Base-by-base conservation (phyloP, 2,113 vertebrate genomes). In the Otus sunia region DNA sequence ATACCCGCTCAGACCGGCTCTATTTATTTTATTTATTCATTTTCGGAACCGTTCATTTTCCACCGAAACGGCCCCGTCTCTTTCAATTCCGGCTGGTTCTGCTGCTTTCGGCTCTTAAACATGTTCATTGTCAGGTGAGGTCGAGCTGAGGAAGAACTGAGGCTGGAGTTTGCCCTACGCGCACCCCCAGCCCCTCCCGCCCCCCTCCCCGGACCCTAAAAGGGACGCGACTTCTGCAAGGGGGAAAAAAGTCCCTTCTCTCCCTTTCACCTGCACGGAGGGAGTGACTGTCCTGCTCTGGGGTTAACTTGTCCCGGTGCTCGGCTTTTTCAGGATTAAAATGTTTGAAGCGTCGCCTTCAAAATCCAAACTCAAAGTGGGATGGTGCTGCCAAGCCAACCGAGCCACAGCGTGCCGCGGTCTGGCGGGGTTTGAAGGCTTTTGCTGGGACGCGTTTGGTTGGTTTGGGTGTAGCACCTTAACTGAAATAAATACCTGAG, bases 281-380 rank as follows among this genome's bases (percentile, higher is more conserved):
- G 1, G 39, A 21, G 19, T 12, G 41, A 16, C 23, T 12, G 32
- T 23, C 47, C 39, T 68, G 17, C 56, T 9, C n/a, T 6, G 39
- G 12, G 8, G 2, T 26, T 15, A n/a, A 30, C 13, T 34, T 22
- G 36, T 72, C 16, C 47, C 1, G 36, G 9, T 7, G 62, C 63
- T 63, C 13, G 10, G 29, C 15, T 39, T 36, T 68, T 41, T 12
- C 58, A 36, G 20, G 29, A 8, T 18, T 8, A 10, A 60, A 36
- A 7, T 14, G 21, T 19, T 27, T 17, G 69, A 43, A 58, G 41
- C 9, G 34, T 26, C 34, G 2, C 67, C 49, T n/a, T 18, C n/a
- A 6, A 14, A 37, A 56, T 11, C 14, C 58, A 15, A 16, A 5
- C 27, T 5, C 72, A 0, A 14, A 27, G 23, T 2, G 10, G 19